Conservation (phyloP, 1,140 invertebrate species). For the Centruroides vittatus region DNA sequence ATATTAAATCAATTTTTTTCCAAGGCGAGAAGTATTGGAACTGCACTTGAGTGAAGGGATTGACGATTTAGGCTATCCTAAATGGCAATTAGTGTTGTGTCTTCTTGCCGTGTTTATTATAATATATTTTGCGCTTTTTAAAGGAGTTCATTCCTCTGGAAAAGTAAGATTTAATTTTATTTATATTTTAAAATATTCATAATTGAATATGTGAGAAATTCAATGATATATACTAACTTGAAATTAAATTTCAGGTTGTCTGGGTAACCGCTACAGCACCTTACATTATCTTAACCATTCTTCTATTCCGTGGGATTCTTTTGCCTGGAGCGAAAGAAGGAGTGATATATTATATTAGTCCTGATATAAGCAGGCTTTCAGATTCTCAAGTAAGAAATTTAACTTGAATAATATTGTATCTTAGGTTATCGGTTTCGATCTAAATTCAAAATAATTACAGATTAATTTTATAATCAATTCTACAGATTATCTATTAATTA, state of each 20-base stretch:
- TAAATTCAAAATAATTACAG: no score
- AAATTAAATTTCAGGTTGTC: slow-evolving; percentile 40
- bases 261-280: slow-evolving; percentile 67
- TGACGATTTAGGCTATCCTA: slow-evolving; percentile 31
- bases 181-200: not conserved
- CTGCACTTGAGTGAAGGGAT: slow-evolving; percentile 34
- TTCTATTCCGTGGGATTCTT: slow-evolving; percentile 50
- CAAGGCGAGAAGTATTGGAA: slow-evolving; percentile 28
- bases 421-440: no score
- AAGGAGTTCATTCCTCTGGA: slow-evolving; percentile 40
- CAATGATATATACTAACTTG: no score
- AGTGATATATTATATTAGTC: slow-evolving; percentile 33
- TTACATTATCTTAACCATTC: slow-evolving; percentile 56
- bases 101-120: slow-evolving; percentile 34
- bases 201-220: not conserved
- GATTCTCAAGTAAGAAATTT: slow-evolving; percentile 26
- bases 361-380: slow-evolving; percentile 31
- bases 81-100: slow-evolving; percentile 33
- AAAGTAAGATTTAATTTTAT: slow-evolving; percentile 20
- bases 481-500: no score
- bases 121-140: slow-evolving; percentile 39
- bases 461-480: no score
- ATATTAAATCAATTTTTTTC: slow-evolving; percentile 1
- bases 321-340: slow-evolving; percentile 36
- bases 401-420: not conserved